phyloP scores from a whole-genome alignment of 2,888 invertebrate genomes.

The Linyphia triangularis region DNA sequence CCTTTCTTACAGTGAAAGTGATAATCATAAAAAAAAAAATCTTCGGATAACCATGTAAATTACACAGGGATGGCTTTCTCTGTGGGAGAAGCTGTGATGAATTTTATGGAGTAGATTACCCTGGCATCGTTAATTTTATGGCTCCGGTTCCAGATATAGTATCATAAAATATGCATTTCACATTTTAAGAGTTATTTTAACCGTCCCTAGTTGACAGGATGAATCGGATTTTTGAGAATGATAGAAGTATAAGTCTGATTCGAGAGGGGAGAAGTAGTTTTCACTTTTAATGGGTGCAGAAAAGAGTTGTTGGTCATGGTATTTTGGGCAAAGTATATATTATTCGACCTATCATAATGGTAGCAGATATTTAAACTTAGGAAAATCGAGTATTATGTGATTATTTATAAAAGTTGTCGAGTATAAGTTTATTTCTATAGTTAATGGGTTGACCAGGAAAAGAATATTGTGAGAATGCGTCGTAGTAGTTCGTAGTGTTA shows the following conservation, averaged over 20 bases:
- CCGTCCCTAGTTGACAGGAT: background rate
- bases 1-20: background rate
- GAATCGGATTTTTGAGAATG: background rate
- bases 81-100: background rate
- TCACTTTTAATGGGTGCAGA: no score
- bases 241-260: background rate
- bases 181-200: conserved; percentile 48
- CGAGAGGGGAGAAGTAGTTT: no score
- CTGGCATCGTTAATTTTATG: conserved; percentile 52
- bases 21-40: conserved; percentile 19
- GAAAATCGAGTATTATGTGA: no score
- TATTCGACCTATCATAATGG: no score
- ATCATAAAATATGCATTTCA: conserved; percentile 43
- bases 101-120: conserved; percentile 55
- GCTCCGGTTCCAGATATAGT: conserved; percentile 7
- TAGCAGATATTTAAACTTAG: no score
- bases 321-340: no score
- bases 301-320: no score
- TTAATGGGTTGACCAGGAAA: no score
- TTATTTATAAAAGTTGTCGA: no score
- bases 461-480: no score
- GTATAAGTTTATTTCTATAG: no score
- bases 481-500: no score
- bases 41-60: conserved; percentile 18
- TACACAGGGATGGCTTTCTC: background rate